Base-by-base conservation (phyloP, 92 coral and sea anemone genomes). In the Phenganax subtilis region DNA sequence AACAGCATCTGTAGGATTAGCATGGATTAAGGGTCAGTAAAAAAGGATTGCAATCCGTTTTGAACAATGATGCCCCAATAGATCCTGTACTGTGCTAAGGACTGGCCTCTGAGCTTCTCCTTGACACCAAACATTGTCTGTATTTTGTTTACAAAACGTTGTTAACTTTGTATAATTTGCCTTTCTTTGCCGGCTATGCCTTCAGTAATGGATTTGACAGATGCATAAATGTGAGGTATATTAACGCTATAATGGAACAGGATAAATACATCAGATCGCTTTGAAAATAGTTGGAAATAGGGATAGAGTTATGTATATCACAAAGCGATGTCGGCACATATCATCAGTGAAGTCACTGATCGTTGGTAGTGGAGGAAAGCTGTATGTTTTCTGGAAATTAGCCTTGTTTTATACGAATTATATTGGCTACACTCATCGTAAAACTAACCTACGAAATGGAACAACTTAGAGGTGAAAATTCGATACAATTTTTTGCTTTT, bases 401-500 rank as follows among this genome's bases (percentile, higher is more conserved):
- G 16, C 76, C 5, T 72, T 9, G 76, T 37, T 72, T 72, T 31
- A 51, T 72, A 37, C 55, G 76, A 72, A 72, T 72, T 72, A 72
- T 51, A 72, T 72, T 72, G 51, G 76, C 55, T 72, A 72, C 76
- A 72, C 76, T 72, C 76, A 9, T 51, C 55, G 55, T 72, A 72
- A 51, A 37, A 3, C 3, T 72, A 72, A 72, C 76, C 57, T 72
- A 72, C 57, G 76, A 72, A 72, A 72, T 72, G 76, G 55, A 72
- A 72, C 76, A 72, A 72, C 76, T 72, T 72, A 72, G 76, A 72
- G 76, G 76, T 72, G 57, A 72, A 20, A 69, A 69, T 69, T 17
- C 75, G 25, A 72, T 72, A 72, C 76, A 72, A 9, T 72, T 37
- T 72, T 72, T 72, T 51, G 56, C 51, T 72, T 72, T 15, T 20